phyloP scores from a whole-genome alignment of 2,113 vertebrate genomes.

The Carassius carassius region DNA sequence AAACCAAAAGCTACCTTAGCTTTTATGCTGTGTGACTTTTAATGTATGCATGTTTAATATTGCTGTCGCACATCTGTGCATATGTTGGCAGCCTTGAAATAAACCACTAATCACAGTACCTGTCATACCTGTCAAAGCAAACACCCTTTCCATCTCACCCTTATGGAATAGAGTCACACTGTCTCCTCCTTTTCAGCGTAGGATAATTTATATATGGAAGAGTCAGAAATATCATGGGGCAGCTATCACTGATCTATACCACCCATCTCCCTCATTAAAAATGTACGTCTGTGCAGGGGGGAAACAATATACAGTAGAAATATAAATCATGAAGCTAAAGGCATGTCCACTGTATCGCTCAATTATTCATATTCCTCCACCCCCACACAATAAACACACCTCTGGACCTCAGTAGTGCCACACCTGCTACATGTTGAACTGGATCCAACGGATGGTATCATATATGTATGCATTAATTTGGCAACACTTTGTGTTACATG shows the following conservation, averaged over 20 bases:
- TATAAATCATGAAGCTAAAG: slow-evolving; percentile 82
- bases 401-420: background rate
- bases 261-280: slow-evolving; percentile 76
- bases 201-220: slow-evolving; percentile 79
- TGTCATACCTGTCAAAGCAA: background rate
- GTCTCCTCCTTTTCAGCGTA: slow-evolving; percentile 55
- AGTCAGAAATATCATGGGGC: slow-evolving; percentile 75
- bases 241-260: slow-evolving; percentile 78
- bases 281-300: slow-evolving; percentile 80
- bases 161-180: slow-evolving; percentile 2
- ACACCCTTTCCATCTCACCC: background rate
- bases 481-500: too few relatives aligned
- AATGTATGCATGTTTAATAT: slow-evolving; percentile 13
- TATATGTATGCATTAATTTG: background rate
- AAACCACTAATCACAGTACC: slow-evolving; percentile 8
- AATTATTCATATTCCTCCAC: slow-evolving; percentile 67
- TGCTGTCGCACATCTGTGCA: background rate
- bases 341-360: slow-evolving; percentile 64
- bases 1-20: background rate
- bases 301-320: slow-evolving; percentile 76
- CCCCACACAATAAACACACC: background rate
- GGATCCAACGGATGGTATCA: background rate
- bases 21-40: background rate
- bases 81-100: slow-evolving; percentile 3
- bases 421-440: background rate